phyloP scores from a whole-genome alignment of 2,888 invertebrate species.

The Drosophila picticornis region DNA sequence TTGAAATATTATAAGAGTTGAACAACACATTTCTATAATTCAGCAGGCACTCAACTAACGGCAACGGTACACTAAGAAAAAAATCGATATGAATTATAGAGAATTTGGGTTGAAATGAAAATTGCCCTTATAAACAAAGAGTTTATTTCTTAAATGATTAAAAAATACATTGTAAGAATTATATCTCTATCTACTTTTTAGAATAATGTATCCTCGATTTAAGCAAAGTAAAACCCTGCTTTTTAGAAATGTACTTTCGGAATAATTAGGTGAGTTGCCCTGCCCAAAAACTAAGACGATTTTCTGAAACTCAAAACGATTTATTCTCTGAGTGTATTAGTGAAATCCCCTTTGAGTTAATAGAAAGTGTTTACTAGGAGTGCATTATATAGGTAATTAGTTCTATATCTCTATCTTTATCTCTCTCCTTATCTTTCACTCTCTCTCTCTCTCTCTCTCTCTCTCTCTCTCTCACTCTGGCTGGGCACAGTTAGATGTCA shows the following conservation, averaged over 20 bases:
- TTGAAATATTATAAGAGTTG: neutral
- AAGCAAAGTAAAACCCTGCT: neutral
- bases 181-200: too few relatives aligned
- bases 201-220: neutral
- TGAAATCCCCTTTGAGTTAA: neutral
- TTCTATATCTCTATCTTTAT: conserved; percentile 5
- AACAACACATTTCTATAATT: neutral
- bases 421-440: too few relatives aligned
- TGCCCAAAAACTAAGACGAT: neutral
- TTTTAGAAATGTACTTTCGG: neutral
- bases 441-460: neutral
- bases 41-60: conserved; percentile 1
- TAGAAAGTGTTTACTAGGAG: neutral
- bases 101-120: neutral
- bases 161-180: too few relatives aligned
- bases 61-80: neutral
- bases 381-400: neutral
- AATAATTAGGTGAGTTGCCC: neutral
- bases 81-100: accelerated
- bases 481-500: conserved; percentile 29
- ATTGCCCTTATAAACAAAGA: neutral
- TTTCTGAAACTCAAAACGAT: neutral
- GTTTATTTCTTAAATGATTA: neutral
- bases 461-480: conserved; percentile 15
- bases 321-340: neutral